Evolutionary conservation across 2,888 invertebrate genomes (phyloP).

Genomic region (Protonemura montana): DNA sequence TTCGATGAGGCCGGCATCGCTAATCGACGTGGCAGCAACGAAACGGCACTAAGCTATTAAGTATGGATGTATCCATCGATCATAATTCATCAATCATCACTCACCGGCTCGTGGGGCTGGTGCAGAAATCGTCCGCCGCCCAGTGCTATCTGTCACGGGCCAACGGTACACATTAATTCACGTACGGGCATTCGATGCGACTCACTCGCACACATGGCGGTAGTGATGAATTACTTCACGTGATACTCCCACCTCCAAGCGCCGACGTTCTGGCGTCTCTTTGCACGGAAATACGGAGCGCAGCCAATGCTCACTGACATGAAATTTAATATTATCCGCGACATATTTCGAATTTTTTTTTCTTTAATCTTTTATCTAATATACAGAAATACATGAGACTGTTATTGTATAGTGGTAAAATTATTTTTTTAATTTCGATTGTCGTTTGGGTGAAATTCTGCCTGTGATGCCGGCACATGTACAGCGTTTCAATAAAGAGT

Average conservation of each 20-base stretch:
- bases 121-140: neutral
- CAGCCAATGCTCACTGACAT: neutral
- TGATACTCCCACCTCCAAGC: neutral
- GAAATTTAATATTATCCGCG: neutral
- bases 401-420: neutral
- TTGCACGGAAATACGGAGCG: neutral
- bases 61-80: slow-evolving; percentile 25
- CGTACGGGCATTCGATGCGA: slow-evolving; percentile 33
- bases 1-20: neutral
- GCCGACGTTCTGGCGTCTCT: too few species aligned
- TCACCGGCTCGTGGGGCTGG: slow-evolving; percentile 15
- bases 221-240: slow-evolving; percentile 32
- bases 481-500: neutral
- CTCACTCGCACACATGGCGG: slow-evolving; percentile 31
- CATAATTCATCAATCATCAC: slow-evolving; percentile 43
- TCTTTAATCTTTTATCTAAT: neutral
- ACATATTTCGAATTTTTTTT: neutral
- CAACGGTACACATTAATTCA: slow-evolving; percentile 45
- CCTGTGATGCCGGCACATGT: neutral
- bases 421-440: neutral
- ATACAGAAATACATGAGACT: neutral
- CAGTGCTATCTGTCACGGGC: slow-evolving; percentile 42
- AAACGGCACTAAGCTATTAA: slow-evolving; percentile 7
- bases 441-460: neutral
- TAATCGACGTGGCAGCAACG: neutral